A percentile compares a stretch with the other conserved stretches of the same genome.
phyloP scores from a whole-genome alignment of 2,888 invertebrate genomes.

The Prenolepis imparis region DNA sequence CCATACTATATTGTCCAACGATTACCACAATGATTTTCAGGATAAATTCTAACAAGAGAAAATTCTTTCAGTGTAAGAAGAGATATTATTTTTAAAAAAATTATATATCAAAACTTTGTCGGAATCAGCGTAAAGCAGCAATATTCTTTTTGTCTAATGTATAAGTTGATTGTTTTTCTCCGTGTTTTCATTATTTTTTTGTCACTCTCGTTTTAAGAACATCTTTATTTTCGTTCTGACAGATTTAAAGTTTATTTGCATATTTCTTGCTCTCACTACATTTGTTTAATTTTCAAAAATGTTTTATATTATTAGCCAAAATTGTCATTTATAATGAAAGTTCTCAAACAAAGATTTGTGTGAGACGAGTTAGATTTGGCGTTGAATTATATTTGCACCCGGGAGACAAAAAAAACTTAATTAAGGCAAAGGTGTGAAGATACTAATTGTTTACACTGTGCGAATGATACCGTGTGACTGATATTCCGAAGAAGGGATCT shows the following conservation, averaged over 20 bases:
- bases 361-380: not conserved
- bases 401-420: slow-evolving; percentile 30
- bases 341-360: not conserved
- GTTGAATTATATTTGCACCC: not conserved
- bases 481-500: not conserved
- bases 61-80: too few species aligned
- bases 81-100: not conserved
- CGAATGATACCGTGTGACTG: not conserved
- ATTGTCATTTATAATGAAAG: not conserved
- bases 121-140: not conserved
- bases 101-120: not conserved
- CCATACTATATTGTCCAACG: too few species aligned
- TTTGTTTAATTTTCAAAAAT: not conserved
- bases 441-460: slow-evolving; percentile 2
- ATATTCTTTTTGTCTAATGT: not conserved
- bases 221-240: not conserved
- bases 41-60: too few species aligned
- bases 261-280: not conserved
- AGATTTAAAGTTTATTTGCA: not conserved
- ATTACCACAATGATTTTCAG: too few species aligned
- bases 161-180: not conserved
- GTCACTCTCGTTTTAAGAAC: not conserved
- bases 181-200: not conserved
- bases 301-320: not conserved
- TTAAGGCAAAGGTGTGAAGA: not conserved